Base-by-base conservation (phyloP, 2,888 invertebrate genomes). In the Mallateleia sp. region DNA sequence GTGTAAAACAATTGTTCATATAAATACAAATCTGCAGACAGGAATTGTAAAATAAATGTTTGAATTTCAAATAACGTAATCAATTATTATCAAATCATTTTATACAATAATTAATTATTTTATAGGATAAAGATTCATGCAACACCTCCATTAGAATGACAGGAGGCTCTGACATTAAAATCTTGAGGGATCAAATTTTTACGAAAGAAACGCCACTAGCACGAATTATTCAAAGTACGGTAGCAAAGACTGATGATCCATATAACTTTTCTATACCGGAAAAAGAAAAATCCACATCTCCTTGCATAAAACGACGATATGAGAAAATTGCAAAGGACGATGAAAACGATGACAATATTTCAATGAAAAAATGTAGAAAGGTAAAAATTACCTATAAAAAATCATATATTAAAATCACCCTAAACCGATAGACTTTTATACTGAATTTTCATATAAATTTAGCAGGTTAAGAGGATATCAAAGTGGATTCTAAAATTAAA, bases 281-380 rank as follows among this genome's bases (percentile, higher is more conserved):
- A 69, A 38, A 69, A 7, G n/a, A 38, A 24, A 42, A 54, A 14
- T n/a, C 11, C 15, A 1, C 42, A 9, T n/a, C 38, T 38, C n/a
- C 54, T 69, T 54, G 0, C 28, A 11, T 24, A n/a, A 69, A 54
- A 69, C 54, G 54, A 54, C 24, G 7, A 54, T 22, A 25, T 24
- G 20, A 54, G 54, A 28, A 38, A 24, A 18, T 54, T 69, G 54
- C 54, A 54, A 22, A 69, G 1, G 54, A 54, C n/a, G 38, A 42
- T 71, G 42, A 71, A 38, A 56, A 56, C 18, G 42, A 42, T 56
- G 56, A 71, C 24, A 69, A 69, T 69, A 54, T 69, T 69, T 38
- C 54, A 38, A 38, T 22, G 22, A 38, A 54, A 54, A 69, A 69
- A 54, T 69, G 69, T 38, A 20, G 18, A 54, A 69, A 69, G 69